A percentile compares a stretch with the other conserved stretches of the same genome.
These are phyloP conservation scores for Temnothorax longispinosus DNA, from an alignment of 1,140 invertebrate genomes.

Conservation along the genomic window DNA sequence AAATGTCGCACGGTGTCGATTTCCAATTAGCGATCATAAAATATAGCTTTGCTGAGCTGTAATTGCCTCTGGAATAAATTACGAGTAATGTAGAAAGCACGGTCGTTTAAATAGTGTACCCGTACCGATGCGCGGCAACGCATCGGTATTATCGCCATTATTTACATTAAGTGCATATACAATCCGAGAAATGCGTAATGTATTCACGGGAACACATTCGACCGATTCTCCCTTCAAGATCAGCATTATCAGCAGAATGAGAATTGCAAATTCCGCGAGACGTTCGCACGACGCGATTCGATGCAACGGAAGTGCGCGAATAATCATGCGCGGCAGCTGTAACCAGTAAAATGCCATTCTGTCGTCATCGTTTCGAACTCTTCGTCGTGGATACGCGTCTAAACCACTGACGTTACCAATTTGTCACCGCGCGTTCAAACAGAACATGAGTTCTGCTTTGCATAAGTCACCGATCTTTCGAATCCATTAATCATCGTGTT, in stretches of 20 bases:
- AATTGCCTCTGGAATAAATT: constrained; percentile 72
- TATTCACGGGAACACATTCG: constrained; percentile 10
- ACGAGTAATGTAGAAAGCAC: constrained; percentile 60
- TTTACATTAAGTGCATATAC: constrained; percentile 63
- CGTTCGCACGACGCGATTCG: constrained; percentile 1
- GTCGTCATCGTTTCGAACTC: not conserved
- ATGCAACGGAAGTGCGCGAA: constrained; percentile 39
- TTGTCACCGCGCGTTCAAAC: constrained; percentile 37
- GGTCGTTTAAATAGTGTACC: constrained; percentile 60
- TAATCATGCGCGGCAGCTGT: constrained; percentile 34
- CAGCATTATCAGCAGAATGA: constrained; percentile 2
- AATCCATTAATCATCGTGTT: constrained; percentile 35
- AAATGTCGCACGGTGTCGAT: constrained; percentile 69
- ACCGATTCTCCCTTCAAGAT: constrained; percentile 7
- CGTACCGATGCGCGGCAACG: not conserved
- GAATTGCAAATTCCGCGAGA: not conserved
- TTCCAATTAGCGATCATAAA: constrained; percentile 72
- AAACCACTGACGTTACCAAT: constrained; percentile 38
- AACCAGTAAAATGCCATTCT: constrained; percentile 36
- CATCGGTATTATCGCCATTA: constrained; percentile 30
- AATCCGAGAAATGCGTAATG: constrained; percentile 46
- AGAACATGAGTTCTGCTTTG: not conserved
- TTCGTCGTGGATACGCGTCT: constrained; percentile 11
- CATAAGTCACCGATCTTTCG: constrained; percentile 17
- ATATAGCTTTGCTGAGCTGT: constrained; percentile 55